phyloP scores from a whole-genome alignment of 1,140 invertebrate species.

The Sarcophaga bullata region DNA sequence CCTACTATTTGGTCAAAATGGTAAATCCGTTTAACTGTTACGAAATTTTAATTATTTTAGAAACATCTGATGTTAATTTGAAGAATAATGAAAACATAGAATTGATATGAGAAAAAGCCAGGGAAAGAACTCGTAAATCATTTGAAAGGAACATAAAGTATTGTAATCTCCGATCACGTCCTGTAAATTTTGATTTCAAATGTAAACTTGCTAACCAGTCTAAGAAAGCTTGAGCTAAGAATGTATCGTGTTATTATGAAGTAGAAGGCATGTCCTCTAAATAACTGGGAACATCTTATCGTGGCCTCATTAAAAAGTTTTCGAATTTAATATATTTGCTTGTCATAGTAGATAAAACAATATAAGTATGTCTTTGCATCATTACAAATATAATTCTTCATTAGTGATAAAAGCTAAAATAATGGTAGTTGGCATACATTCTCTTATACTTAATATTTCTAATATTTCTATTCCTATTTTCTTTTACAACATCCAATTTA shows the following conservation, averaged over 20 bases:
- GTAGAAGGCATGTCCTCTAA: background rate
- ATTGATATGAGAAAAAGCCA: background rate
- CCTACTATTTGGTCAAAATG: constrained; percentile 44
- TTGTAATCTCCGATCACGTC: background rate
- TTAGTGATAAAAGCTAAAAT: too few relatives aligned
- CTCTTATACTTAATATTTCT: too few relatives aligned
- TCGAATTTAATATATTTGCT: too few relatives aligned
- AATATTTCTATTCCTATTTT: too few relatives aligned
- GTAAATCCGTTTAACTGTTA: too few relatives aligned
- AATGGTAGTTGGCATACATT: too few relatives aligned
- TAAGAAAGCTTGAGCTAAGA: background rate
- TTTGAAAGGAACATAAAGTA: constrained; percentile 22
- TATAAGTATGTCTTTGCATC: too few relatives aligned
- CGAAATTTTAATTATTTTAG: background rate
- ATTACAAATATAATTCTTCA: too few relatives aligned
- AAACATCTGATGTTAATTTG: background rate
- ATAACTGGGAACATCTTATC: background rate
- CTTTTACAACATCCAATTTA: too few relatives aligned
- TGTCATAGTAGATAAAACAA: too few relatives aligned
- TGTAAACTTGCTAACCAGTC: constrained; percentile 14
- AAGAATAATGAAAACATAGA: constrained; percentile 3
- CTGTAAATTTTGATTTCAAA: constrained; percentile 9
- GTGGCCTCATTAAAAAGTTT: too few relatives aligned
- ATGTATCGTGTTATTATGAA: background rate
- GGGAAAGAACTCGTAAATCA: background rate